Base-by-base conservation (phyloP, 2,797 vertebrate genomes). In the Hyperoplus immaculatus region DNA sequence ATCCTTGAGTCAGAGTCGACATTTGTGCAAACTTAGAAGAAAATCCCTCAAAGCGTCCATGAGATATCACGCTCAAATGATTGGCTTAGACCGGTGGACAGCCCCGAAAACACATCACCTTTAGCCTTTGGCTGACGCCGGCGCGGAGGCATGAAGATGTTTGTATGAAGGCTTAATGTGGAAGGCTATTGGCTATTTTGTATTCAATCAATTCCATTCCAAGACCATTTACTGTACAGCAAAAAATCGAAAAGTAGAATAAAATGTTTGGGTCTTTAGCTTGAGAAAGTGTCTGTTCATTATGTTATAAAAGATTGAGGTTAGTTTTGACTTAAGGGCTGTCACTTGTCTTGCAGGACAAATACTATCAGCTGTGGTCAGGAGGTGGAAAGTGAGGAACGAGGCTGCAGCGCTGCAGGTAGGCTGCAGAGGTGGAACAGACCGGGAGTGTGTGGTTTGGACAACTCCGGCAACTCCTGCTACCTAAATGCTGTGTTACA, bases 401-500 rank as follows among this genome's bases (percentile, higher is more conserved):
- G 0, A 4, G 29, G 41, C 62, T 56, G 54, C 62, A 75, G 69
- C 67, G 75, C 81, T 36, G 69, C 62, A 11, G 50, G 12, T 42
- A 75, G 66, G 46, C 36, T 69, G 50, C 74, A 62, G 4, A 55
- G 43, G 6, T 69, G 73, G 77, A 84, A 72, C 69, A 78, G 42
- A 8, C 91, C 93, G 0, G 96, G 96, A 4, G 95, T 96, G 16
- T 96, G 96, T 0, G 97, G 97, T 61, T 90, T 97, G 64, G 85
- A 91, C 18, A 98, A 98, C 82, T 87, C 95, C 3, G 96, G 97
- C 45, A 97, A 97, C 92, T 96, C 96, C 0, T 97, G 97, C 93
- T 97, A 97, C 89, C 88, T 97, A 85, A 98, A 97, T 0, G 94
- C 96, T 0, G 91, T 96, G 18, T 14, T 97, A 42, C 96, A 97